These are phyloP conservation scores for Arnoldichthys spilopterus DNA, from an alignment of 2,797 vertebrate species.

Conservation along the genomic window DNA sequence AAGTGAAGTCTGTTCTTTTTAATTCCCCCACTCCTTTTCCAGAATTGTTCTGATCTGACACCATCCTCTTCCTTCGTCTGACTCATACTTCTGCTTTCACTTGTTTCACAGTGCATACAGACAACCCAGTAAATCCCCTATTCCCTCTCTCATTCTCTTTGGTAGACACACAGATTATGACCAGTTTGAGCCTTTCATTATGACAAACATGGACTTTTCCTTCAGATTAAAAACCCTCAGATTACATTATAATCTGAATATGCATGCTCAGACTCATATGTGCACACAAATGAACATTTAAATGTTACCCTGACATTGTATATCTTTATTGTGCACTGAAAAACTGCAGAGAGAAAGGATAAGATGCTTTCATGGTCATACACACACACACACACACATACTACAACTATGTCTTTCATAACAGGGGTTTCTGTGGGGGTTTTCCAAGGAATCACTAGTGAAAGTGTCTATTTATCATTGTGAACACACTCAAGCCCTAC, in stretches of 20 bases:
- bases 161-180: background rate
- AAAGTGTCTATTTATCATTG: too few species aligned
- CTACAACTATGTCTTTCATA: background rate
- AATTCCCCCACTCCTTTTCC: background rate
- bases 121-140: background rate
- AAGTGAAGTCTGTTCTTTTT: background rate
- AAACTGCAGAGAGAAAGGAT: too few species aligned
- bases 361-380: too few species aligned
- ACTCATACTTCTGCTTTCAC: background rate
- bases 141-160: background rate
- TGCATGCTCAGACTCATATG: background rate
- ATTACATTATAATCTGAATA: background rate
- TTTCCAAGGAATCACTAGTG: background rate
- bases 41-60: background rate
- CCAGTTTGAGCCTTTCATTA: background rate
- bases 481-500: too few species aligned
- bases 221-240: background rate
- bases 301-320: too few species aligned
- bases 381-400: background rate
- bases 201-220: background rate
- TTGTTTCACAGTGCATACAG: background rate
- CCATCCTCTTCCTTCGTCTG: background rate
- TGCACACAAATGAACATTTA: too few species aligned
- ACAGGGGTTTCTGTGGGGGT: background rate
- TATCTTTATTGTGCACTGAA: too few species aligned